Conservation (phyloP, 37 sponge, comb jelly and placozoan species). For the Cladorhizidae sp. region DNA sequence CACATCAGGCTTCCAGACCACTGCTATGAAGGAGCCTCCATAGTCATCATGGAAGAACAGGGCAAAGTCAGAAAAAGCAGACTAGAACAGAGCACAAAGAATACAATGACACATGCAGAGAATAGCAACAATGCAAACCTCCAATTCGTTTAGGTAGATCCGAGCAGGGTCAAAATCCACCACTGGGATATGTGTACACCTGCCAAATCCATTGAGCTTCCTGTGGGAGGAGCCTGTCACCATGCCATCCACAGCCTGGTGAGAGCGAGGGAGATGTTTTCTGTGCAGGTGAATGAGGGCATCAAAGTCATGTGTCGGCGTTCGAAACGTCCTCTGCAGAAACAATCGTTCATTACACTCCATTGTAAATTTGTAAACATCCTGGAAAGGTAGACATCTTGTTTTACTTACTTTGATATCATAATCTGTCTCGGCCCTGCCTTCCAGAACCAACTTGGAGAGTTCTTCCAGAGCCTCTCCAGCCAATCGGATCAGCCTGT, state of each 20-base stretch:
- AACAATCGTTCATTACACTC: not conserved
- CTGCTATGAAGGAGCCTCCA: slow-evolving; percentile 83
- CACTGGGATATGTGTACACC: slow-evolving; percentile 66
- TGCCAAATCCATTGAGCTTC: not conserved
- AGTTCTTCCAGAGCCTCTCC: slow-evolving; percentile 49
- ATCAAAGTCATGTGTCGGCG: slow-evolving; percentile 80
- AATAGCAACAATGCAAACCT: slow-evolving; percentile 31
- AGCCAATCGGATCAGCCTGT: slow-evolving; percentile 41
- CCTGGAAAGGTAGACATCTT: too few relatives aligned
- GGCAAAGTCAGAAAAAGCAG: slow-evolving; percentile 72
- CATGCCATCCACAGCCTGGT: slow-evolving; percentile 62
- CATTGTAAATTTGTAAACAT: not conserved
- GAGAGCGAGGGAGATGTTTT: slow-evolving; percentile 48
- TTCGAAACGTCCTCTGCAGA: slow-evolving; percentile 77
- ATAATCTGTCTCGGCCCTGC: not conserved
- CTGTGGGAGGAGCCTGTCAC: slow-evolving; percentile 12
- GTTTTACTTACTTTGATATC: slow-evolving; percentile 3
- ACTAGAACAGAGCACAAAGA: slow-evolving; percentile 14
- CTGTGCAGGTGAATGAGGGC: slow-evolving; percentile 78
- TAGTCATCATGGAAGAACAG: slow-evolving; percentile 92
- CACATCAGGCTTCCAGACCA: slow-evolving; percentile 83
- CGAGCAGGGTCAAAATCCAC: slow-evolving; percentile 83
- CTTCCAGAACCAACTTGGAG: slow-evolving; percentile 21
- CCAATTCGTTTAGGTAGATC: slow-evolving; percentile 67
- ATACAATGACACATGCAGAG: not conserved